These are phyloP conservation scores for Odontomachus brunneus DNA, from an alignment of 1,140 invertebrate species.

Conservation along the genomic window DNA sequence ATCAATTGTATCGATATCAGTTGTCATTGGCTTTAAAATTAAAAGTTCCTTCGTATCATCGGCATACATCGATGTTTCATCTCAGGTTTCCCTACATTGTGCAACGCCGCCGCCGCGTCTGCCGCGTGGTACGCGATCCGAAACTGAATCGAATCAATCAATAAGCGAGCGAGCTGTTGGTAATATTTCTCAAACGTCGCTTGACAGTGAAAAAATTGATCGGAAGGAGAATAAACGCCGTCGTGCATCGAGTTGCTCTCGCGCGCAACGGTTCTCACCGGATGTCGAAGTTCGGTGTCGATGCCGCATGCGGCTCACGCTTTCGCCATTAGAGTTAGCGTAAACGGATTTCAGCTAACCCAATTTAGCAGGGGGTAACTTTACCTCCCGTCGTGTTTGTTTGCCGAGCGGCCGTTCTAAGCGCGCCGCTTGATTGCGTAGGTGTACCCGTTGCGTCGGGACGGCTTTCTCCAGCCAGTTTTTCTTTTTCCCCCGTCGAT, in stretches of 20 bases:
- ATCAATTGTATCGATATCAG: constrained; percentile 18
- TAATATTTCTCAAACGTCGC: neutral
- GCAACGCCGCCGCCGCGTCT: neutral
- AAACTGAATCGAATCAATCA: neutral
- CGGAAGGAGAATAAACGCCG: constrained; percentile 14
- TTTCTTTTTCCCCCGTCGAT: neutral
- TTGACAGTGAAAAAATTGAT: constrained; percentile 26
- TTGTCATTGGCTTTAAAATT: neutral
- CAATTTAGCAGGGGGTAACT: constrained; percentile 83
- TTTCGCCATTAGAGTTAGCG: constrained; percentile 83
- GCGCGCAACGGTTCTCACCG: neutral
- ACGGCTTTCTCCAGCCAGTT: constrained; percentile 29
- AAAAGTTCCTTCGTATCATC: neutral
- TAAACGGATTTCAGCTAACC: constrained; percentile 84
- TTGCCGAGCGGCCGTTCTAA: constrained; percentile 67
- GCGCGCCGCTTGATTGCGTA: constrained; percentile 69
- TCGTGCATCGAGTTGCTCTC: neutral
- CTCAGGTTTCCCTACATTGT: neutral
- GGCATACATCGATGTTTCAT: neutral
- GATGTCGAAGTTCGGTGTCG: constrained; percentile 58
- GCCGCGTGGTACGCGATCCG: neutral
- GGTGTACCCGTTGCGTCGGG: constrained; percentile 49
- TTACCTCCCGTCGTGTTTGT: constrained; percentile 78
- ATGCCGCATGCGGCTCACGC: constrained; percentile 76
- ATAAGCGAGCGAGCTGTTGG: neutral